Conservation (phyloP, 2,888 invertebrate species). For the Folsomia manolachei region DNA sequence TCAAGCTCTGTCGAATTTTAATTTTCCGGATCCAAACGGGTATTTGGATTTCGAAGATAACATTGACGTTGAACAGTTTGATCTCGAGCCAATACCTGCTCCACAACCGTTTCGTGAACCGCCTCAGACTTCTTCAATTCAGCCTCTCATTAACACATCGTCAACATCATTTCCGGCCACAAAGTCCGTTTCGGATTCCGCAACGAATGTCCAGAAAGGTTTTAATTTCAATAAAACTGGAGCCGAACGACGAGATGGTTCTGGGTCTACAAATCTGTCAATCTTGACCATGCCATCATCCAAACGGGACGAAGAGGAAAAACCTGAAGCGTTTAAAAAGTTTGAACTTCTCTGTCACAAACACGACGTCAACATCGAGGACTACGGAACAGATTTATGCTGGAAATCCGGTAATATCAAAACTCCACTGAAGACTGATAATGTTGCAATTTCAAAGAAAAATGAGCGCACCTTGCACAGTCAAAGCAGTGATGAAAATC, state of each 20-base stretch:
- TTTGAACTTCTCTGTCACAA: constrained; percentile 1
- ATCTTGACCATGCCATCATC: constrained; percentile 6
- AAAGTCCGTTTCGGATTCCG: neutral
- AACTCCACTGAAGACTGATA: neutral
- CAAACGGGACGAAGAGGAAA: neutral
- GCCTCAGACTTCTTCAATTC: neutral
- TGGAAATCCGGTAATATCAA: neutral
- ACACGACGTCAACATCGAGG: constrained; percentile 1
- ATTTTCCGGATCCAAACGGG: no score
- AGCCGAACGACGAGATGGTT: neutral
- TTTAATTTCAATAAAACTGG: neutral
- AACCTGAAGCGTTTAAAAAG: neutral
- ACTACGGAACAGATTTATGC: neutral
- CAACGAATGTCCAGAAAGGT: neutral
- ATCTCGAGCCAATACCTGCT: no score
- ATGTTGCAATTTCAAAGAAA: neutral
- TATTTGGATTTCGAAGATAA: no score
- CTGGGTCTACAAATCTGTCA: neutral
- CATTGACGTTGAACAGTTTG: no score
- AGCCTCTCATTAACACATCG: no score
- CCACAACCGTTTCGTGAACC: neutral
- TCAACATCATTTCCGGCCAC: neutral
- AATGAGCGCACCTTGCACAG: neutral
- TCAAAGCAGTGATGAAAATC: neutral
- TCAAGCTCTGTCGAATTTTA: no score